Evolutionary conservation across 2,888 invertebrate genomes (phyloP), one percentile per base, ranked within the genome.

Genomic region (Mactromeris polynyma): DNA sequence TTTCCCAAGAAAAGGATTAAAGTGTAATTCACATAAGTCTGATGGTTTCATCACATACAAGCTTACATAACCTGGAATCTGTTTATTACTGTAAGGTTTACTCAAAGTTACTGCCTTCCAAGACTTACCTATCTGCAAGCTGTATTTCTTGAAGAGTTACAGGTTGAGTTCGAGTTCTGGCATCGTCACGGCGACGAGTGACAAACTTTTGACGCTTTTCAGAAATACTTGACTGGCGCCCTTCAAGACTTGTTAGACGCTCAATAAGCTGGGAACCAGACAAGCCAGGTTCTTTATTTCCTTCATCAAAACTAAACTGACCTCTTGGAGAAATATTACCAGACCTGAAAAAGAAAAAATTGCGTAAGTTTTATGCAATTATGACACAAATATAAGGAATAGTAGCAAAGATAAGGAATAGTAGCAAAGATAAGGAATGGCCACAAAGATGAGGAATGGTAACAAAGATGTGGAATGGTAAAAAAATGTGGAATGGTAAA

Each of bases 171-270:
- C 95, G 85, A 40, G 93, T 93, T 81, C 93, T 85, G 93, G 95
- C 94, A 87, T 95, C 97, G 91, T 98, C 98, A 91, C 97, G 97
- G 90, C 98, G 97, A 93, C 97, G 97, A 90, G 98, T 97, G 81
- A 97, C 96, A 78, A 97, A 96, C 81, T 94, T 93, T 42, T 91
- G 90, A 31, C 93, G 91, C 26, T 95, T 94, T 51, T 93, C 93
- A 31, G 90, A 85, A 19, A 93, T 86, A n/a, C 87, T 64, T 26
- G 91, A 83, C 38, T 73, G 73, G 83, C 92, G 89, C 42, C 89
- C 94, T 14, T 95, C 95, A 17, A 96, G 90, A 42, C 92, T 91
- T 9, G 92, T 89, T 21, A 96, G 92, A 83, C 93, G 93, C 80
- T 95, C 94, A 31, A 96, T 93, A 54, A 96, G 93, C 90, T 96